Conservation (phyloP, 2,797 vertebrate genomes). For the Rhyacichthys aspro region DNA sequence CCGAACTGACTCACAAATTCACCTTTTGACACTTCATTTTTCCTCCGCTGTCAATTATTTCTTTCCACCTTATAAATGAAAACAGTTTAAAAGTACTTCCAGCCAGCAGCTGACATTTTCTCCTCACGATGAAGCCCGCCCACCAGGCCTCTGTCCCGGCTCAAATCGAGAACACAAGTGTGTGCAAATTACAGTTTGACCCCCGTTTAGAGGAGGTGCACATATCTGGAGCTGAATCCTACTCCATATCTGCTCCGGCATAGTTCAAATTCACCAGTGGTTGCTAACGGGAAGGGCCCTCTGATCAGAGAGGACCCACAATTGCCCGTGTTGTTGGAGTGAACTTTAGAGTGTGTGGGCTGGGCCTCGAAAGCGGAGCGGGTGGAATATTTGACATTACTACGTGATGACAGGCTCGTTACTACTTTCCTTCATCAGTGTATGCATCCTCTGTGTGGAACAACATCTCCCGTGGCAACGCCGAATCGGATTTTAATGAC, state of each 20-base stretch:
- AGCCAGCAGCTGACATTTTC: slow-evolving; percentile 59
- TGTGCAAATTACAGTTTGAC: slow-evolving; percentile 60
- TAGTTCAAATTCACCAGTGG: slow-evolving; percentile 72
- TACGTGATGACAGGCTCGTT: slow-evolving; percentile 71
- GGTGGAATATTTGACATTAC: slow-evolving; percentile 81
- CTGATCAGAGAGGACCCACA: slow-evolving; percentile 75
- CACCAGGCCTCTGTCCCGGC: slow-evolving; percentile 42
- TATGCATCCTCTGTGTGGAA: slow-evolving; percentile 46
- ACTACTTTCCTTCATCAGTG: slow-evolving; percentile 60
- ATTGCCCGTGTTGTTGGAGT: slow-evolving; percentile 75
- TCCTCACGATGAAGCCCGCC: slow-evolving; percentile 40
- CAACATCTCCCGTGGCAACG: slow-evolving; percentile 60
- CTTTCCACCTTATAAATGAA: not conserved
- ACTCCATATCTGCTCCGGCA: slow-evolving; percentile 72
- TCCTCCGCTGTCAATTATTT: too few relatives aligned
- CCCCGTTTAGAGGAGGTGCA: slow-evolving; percentile 53
- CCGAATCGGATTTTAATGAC: slow-evolving; percentile 63
- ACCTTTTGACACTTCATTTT: too few relatives aligned
- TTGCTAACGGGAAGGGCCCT: slow-evolving; percentile 65
- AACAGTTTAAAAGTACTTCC: slow-evolving; percentile 2
- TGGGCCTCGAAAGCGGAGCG: slow-evolving; percentile 57
- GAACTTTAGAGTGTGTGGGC: slow-evolving; percentile 82
- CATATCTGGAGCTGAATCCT: slow-evolving; percentile 61
- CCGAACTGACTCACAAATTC: too few relatives aligned
- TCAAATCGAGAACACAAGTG: slow-evolving; percentile 40